Evolutionary conservation across 2,797 vertebrate species (phyloP), one percentile per base, ranked within the genome.

Genomic region (Limosa lapponica): DNA sequence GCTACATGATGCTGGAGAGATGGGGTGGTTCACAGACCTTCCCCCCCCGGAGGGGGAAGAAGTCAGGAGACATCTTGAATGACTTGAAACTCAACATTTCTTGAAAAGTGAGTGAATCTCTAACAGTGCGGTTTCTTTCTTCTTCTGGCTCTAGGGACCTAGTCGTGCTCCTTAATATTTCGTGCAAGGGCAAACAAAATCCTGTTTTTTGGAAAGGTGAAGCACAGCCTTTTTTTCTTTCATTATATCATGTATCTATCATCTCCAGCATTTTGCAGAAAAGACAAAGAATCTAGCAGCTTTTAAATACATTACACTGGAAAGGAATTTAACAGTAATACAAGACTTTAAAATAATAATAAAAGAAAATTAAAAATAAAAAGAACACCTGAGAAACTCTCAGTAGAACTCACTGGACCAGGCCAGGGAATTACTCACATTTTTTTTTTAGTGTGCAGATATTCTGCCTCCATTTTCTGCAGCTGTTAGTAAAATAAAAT

Each of bases 401-500:
- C 18, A 32, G 8, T 30, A 65, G 36, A 94, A 66, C 10, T 54
- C 43, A 39, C 6, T 59, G 32, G 43, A 27, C 4, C 17, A 66
- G 30, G 69, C 5, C 3, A 66, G 22, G 49, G 24, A 89, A 65
- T 28, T 9, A 65, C 57, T 72, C 37, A 3, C 2, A 17, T 28
- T 13, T 0, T 0, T 10, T 54, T 80, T 66, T 52, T 37, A 48
- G 22, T 1, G 0, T 2, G 2, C 8, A 43, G 22, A 19, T 48
- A 62, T 89, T 89, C 87, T 77, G 5, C 19, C 8, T 52, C 7
- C 5, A 17, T 48, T 77, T 77, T 80, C 16, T 59, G 23, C 20
- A 54, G 28, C 8, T 82, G 4, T 6, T 57, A 3, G 23, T 52
- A 69, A 64, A 25, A 57, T 12, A 61, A 90, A 93, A 51, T 44